Conservation (phyloP, 2,797 vertebrate species). For the Cynopterus sphinx region DNA sequence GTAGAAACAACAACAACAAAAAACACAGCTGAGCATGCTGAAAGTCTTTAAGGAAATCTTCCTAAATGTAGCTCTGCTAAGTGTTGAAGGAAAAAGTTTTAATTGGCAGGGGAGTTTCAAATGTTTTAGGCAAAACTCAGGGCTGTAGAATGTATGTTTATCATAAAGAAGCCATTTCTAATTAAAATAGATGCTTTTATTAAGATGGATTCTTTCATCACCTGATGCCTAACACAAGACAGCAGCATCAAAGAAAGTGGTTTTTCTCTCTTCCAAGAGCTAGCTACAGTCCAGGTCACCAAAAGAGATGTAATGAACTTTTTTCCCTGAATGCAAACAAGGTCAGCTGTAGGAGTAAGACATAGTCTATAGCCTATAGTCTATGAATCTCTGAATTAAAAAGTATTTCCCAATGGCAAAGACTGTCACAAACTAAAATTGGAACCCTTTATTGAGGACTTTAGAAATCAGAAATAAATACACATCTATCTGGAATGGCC, state of each 20-base stretch:
- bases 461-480: conserved; percentile 39
- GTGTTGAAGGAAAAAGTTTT: conserved; percentile 51
- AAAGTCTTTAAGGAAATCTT: conserved; percentile 63
- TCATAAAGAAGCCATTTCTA: conserved; percentile 38
- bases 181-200: conserved; percentile 20
- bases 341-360: not conserved
- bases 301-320: not conserved
- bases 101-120: conserved; percentile 47
- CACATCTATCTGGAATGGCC: not conserved
- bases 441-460: not conserved
- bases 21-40: conserved; percentile 43
- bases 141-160: not conserved
- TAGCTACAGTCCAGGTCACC: not conserved
- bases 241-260: not conserved
- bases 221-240: not conserved
- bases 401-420: not conserved
- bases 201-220: conserved; percentile 39
- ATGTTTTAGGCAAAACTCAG: conserved; percentile 44
- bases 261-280: conserved; percentile 17
- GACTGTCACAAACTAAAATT: not conserved
- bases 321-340: conserved; percentile 21
- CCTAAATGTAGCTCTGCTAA: conserved; percentile 58
- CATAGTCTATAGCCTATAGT: not conserved
- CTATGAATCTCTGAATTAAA: not conserved
- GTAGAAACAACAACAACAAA: conserved; percentile 54